Percentiles rank a stretch among this genome's conserved stretches.
These are phyloP conservation scores for Pogonomyrmex barbatus DNA, from an alignment of 1,140 invertebrate genomes.

Conservation along the genomic window DNA sequence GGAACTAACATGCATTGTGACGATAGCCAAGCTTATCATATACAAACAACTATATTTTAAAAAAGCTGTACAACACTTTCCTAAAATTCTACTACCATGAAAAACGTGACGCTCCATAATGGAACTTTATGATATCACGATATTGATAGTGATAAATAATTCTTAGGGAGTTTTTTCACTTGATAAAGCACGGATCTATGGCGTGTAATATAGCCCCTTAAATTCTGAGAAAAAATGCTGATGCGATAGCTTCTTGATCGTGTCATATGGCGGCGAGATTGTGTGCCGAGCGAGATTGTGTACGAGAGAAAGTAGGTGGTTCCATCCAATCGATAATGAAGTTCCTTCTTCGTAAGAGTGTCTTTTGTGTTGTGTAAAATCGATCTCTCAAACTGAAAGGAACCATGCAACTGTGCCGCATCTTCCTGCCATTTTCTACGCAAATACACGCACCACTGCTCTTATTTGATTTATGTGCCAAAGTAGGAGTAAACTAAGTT, in stretches of 20 bases:
- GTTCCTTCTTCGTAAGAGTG: conserved; percentile 28
- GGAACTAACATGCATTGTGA: background rate
- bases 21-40: background rate
- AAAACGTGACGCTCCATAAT: background rate
- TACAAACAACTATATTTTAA: background rate
- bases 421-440: conserved; percentile 50
- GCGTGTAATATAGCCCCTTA: background rate
- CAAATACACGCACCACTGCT: conserved; percentile 38
- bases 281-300: conserved; percentile 16
- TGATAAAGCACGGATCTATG: conserved; percentile 39
- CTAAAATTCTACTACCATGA: background rate
- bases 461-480: conserved; percentile 2
- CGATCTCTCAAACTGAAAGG: conserved; percentile 27
- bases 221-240: conserved; percentile 35
- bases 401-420: conserved; percentile 28
- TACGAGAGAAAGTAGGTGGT: conserved; percentile 38
- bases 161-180: background rate
- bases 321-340: conserved; percentile 46
- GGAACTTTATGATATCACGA: conserved; percentile 7
- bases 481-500: background rate
- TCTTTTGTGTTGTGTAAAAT: conserved; percentile 34
- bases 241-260: conserved; percentile 16
- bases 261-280: conserved; percentile 37
- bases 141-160: background rate
- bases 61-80: background rate